Percentiles rank a stretch among this genome's conserved stretches.
phyloP scores from a whole-genome alignment of 2,888 invertebrate genomes.

The Drosophila suboccidentalis region DNA sequence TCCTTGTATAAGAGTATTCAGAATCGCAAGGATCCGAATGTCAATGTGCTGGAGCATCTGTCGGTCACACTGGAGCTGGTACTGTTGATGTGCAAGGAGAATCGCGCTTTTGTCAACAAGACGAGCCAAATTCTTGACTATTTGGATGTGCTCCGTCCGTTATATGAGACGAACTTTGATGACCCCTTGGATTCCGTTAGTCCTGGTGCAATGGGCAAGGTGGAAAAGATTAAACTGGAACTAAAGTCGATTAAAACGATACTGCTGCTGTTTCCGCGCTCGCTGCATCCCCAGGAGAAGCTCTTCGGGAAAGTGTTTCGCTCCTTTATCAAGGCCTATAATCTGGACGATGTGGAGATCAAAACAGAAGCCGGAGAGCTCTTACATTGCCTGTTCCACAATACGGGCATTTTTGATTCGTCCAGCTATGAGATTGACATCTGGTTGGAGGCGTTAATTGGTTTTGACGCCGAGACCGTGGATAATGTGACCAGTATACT shows the following conservation, averaged over 20 bases:
- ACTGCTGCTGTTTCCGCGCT: slow-evolving; percentile 85
- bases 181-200: slow-evolving; percentile 33
- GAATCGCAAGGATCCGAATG: slow-evolving; percentile 27
- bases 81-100: slow-evolving; percentile 82
- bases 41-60: slow-evolving; percentile 83
- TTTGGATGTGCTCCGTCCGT: slow-evolving; percentile 82
- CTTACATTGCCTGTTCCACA: slow-evolving; percentile 87
- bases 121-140: slow-evolving; percentile 84
- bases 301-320: slow-evolving; percentile 87
- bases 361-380: slow-evolving; percentile 87
- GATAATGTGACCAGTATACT: slow-evolving; percentile 75
- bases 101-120: slow-evolving; percentile 84
- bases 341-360: slow-evolving; percentile 80
- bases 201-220: slow-evolving; percentile 8
- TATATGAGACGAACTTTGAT: slow-evolving; percentile 78
- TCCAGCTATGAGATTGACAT: slow-evolving; percentile 88
- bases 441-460: slow-evolving; percentile 87
- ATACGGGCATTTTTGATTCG: slow-evolving; percentile 88
- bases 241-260: slow-evolving; percentile 85
- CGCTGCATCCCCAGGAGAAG: slow-evolving; percentile 86
- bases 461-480: slow-evolving; percentile 67
- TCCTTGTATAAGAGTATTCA: slow-evolving; percentile 79
- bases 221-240: slow-evolving; percentile 76
- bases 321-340: slow-evolving; percentile 87
- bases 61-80: slow-evolving; percentile 83